phyloP scores from a whole-genome alignment of 2,113 vertebrate species.

The Lates calcarifer region DNA sequence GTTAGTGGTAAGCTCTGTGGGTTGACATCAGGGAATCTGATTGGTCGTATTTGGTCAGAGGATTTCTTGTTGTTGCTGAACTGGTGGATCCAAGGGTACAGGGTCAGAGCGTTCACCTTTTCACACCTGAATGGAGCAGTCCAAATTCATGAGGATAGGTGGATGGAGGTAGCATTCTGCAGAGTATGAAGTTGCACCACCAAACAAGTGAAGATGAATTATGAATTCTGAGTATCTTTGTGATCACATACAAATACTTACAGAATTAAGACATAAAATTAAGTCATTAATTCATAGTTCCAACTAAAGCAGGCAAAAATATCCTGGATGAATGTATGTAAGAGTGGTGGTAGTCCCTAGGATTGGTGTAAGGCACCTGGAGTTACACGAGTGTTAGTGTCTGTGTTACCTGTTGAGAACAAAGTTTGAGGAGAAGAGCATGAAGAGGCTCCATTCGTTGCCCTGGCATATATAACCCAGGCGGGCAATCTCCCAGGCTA shows the following conservation, averaged over 20 bases:
- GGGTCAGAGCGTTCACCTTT: constrained; percentile 90
- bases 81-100: constrained; percentile 99
- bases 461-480: constrained; percentile 98
- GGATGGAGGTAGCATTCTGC: neutral
- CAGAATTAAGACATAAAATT: neutral
- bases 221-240: neutral
- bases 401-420: constrained; percentile 94
- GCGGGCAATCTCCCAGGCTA: constrained; percentile 97
- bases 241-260: neutral
- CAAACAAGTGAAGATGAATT: neutral
- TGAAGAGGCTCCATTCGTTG: constrained; percentile 99
- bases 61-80: constrained; percentile 98
- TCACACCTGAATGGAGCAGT: constrained; percentile 90
- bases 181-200: neutral
- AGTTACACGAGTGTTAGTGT: neutral
- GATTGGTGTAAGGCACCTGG: neutral
- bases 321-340: neutral
- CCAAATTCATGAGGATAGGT: constrained; percentile 1
- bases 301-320: neutral
- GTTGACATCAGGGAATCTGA: constrained; percentile 95
- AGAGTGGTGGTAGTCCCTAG: neutral
- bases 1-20: constrained; percentile 92
- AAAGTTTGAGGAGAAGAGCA: constrained; percentile 99
- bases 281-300: neutral
- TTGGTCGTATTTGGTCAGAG: constrained; percentile 93